Evolutionary conservation across 2,797 vertebrate genomes (phyloP).

Genomic region (Leucoraja ocellata): DNA sequence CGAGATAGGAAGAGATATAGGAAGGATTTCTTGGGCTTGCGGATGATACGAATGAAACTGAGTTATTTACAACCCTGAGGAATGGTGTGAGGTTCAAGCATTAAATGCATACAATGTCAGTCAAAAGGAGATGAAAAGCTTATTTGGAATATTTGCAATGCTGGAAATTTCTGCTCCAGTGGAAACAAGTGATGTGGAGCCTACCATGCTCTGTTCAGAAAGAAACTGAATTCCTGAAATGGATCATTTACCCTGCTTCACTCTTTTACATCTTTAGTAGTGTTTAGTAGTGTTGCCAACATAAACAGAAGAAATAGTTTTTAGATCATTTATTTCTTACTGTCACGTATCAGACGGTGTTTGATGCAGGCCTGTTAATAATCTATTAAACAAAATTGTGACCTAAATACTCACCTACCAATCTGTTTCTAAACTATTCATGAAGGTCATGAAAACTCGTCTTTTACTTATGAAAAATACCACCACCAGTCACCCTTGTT

Average conservation of each 20-base stretch:
- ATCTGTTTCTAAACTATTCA: neutral
- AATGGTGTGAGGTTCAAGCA: neutral
- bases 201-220: neutral
- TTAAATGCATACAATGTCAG: neutral
- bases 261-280: neutral
- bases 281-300: neutral
- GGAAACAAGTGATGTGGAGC: neutral
- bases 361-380: neutral
- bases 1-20: neutral
- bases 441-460: neutral
- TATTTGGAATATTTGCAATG: neutral
- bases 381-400: neutral
- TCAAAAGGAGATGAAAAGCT: neutral
- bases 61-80: neutral
- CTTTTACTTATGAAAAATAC: neutral
- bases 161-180: neutral
- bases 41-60: neutral
- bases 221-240: neutral
- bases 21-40: neutral
- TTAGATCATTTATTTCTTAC: neutral
- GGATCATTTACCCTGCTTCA: neutral
- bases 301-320: neutral
- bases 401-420: neutral
- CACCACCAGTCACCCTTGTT: too few species aligned
- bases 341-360: neutral